These are phyloP conservation scores for Ophioderma brevispina DNA, from an alignment of 35 echinoderm and acorn worm species.

Conservation along the genomic window DNA sequence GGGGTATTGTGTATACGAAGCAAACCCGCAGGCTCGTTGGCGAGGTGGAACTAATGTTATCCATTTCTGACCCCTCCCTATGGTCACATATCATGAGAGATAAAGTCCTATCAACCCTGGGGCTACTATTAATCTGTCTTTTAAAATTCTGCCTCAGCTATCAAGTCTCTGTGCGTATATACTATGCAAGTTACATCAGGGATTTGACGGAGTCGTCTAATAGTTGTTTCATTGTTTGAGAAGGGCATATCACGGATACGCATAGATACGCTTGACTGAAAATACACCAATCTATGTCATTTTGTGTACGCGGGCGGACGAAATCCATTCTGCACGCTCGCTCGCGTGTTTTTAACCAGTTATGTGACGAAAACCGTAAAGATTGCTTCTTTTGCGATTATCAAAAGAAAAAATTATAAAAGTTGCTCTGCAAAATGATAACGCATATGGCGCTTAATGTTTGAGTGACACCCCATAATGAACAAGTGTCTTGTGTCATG, in stretches of 20 bases:
- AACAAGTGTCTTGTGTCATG: too few species aligned
- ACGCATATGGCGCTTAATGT: too few species aligned
- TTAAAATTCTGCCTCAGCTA: not conserved
- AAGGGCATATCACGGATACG: not conserved
- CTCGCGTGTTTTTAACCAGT: too few species aligned
- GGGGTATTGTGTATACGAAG: not conserved
- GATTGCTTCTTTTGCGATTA: too few species aligned
- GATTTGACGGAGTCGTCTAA: not conserved
- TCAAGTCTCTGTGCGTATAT: not conserved
- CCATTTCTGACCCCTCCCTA: conserved; percentile 3
- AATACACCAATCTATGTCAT: not conserved
- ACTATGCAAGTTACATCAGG: not conserved
- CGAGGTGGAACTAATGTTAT: conserved; percentile 13
- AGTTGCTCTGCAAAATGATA: too few species aligned
- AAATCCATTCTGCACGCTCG: not conserved
- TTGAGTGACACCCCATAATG: too few species aligned
- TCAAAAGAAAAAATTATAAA: too few species aligned
- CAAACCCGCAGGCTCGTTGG: not conserved
- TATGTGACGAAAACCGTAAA: too few species aligned
- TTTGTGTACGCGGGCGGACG: not conserved
- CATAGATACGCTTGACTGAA: not conserved
- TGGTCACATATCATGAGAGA: conserved; percentile 2
- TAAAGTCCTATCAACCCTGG: not conserved
- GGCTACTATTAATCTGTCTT: not conserved
- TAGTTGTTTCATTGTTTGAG: not conserved